A percentile compares a stretch with the other conserved stretches of the same genome.
These are phyloP conservation scores for Ypsolopha scabrella DNA, from an alignment of 2,888 invertebrate genomes.

Conservation along the genomic window DNA sequence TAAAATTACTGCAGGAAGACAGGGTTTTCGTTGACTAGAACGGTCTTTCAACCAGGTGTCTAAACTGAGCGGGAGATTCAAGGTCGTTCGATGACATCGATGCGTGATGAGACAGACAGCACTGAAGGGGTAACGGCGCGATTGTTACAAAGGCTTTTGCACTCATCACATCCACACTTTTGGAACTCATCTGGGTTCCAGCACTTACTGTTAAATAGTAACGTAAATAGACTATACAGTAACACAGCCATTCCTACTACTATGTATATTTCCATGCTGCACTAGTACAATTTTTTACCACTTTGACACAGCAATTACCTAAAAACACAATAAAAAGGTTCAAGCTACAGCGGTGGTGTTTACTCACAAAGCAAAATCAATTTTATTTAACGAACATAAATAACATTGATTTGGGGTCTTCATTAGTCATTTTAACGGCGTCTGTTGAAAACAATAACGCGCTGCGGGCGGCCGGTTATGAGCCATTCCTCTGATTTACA, in stretches of 20 bases:
- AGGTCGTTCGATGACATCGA: slow-evolving; percentile 20
- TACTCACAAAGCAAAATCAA: not conserved
- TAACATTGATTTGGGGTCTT: slow-evolving; percentile 6
- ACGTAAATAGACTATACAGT: slow-evolving; percentile 40
- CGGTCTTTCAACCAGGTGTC: not conserved
- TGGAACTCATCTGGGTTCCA: slow-evolving; percentile 33
- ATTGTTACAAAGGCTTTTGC: slow-evolving; percentile 32
- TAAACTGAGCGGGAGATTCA: not conserved
- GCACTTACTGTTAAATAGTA: slow-evolving; percentile 42
- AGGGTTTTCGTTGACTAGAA: not conserved
- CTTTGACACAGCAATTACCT: not conserved
- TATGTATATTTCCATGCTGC: slow-evolving; percentile 53
- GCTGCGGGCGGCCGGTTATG: slow-evolving; percentile 6
- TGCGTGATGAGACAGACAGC: slow-evolving; percentile 39
- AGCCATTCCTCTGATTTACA: slow-evolving; percentile 29
- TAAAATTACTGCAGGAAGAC: not conserved
- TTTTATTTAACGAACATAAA: not conserved
- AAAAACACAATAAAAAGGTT: not conserved
- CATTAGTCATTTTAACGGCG: slow-evolving; percentile 39
- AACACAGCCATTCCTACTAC: slow-evolving; percentile 52
- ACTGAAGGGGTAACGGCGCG: slow-evolving; percentile 24
- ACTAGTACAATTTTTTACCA: slow-evolving; percentile 3
- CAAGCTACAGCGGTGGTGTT: not conserved
- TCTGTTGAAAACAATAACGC: slow-evolving; percentile 18
- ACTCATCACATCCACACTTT: slow-evolving; percentile 55